These are phyloP conservation scores for Microchirus variegatus DNA, from an alignment of 2,797 vertebrate species.

Conservation along the genomic window DNA sequence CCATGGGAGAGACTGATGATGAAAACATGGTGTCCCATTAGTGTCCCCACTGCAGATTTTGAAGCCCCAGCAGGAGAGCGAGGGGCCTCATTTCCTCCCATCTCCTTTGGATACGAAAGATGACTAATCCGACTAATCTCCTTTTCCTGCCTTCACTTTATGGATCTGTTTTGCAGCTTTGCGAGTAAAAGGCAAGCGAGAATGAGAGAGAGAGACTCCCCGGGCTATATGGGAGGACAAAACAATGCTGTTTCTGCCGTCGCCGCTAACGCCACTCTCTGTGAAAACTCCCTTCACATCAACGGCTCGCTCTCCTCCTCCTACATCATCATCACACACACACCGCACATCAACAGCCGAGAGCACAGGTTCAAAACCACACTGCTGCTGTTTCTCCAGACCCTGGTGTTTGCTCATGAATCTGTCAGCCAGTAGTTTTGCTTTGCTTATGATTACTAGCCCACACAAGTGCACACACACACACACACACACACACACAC, in stretches of 20 bases:
- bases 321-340: constrained; percentile 15
- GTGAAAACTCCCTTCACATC: constrained; percentile 32
- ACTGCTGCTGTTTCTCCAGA: constrained; percentile 6
- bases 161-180: constrained; percentile 20
- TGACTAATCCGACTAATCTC: constrained; percentile 19
- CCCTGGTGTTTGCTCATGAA: constrained; percentile 8
- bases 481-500: constrained; percentile 26
- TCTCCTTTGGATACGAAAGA: constrained; percentile 24
- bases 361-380: constrained; percentile 10
- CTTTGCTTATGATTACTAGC: constrained; percentile 31
- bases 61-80: constrained; percentile 7
- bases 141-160: constrained; percentile 15
- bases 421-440: constrained; percentile 27
- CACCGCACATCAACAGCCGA: neutral
- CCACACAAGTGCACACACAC: constrained; percentile 13
- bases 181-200: constrained; percentile 20
- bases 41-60: constrained; percentile 5
- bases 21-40: neutral
- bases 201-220: constrained; percentile 2
- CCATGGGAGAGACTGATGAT: neutral
- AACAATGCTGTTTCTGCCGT: constrained; percentile 13
- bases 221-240: constrained; percentile 20
- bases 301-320: constrained; percentile 11
- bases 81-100: neutral
- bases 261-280: constrained; percentile 29